phyloP scores from a whole-genome alignment of 2,113 vertebrate genomes.

The Xyliphius kryptos region DNA sequence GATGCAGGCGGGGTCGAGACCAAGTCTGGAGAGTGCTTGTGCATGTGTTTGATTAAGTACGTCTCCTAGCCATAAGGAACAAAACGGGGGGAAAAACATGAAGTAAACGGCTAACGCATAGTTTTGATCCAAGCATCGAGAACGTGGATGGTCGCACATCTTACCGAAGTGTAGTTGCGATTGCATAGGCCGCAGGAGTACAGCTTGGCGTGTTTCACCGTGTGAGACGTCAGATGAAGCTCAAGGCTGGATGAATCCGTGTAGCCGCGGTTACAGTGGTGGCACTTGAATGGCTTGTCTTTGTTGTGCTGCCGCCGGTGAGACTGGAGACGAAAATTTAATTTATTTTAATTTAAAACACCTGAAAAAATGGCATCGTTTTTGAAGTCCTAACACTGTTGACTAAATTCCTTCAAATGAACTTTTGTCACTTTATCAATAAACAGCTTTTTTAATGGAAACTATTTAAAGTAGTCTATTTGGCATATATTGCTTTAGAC shows the following conservation, averaged over 20 bases:
- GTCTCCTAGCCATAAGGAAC: constrained; percentile 72
- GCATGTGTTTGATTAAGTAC: constrained; percentile 98
- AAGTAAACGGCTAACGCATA: too few species aligned
- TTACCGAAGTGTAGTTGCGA: constrained; percentile 94
- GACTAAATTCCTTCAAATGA: too few species aligned
- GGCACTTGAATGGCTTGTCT: constrained; percentile 98
- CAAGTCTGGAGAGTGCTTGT: constrained; percentile 89
- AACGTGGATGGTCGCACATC: constrained; percentile 4
- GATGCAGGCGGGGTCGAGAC: constrained; percentile 49
- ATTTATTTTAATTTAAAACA: too few species aligned
- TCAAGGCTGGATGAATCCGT: constrained; percentile 85
- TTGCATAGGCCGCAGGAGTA: constrained; percentile 95
- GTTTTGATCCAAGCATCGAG: constrained; percentile 37
- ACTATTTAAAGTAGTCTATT: too few species aligned
- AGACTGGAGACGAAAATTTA: constrained; percentile 81
- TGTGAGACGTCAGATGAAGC: constrained; percentile 92
- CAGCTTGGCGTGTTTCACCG: constrained; percentile 95
- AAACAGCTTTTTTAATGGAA: too few species aligned
- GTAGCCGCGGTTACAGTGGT: constrained; percentile 95
- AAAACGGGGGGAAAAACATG: too few species aligned
- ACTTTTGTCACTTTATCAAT: too few species aligned
- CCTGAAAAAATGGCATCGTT: too few species aligned
- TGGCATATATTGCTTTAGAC: too few species aligned
- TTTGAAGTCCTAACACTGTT: too few species aligned
- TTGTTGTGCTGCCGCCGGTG: constrained; percentile 98